Base-by-base conservation (phyloP, 1,140 invertebrate genomes). In the Temnothorax curvispinosus region DNA sequence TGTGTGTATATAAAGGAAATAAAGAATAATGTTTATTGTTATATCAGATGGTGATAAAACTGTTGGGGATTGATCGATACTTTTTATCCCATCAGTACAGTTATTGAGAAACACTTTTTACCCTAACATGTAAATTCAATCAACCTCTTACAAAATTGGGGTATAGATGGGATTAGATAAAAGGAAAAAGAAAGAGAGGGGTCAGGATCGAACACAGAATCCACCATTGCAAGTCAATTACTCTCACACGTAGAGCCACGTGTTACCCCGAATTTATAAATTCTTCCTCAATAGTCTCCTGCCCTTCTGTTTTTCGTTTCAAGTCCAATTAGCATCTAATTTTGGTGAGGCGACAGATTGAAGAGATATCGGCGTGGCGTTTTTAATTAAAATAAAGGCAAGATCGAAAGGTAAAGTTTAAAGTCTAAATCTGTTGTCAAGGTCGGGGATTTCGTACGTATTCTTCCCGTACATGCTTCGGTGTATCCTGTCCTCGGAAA, bases 341-440 rank as follows among this genome's bases (percentile, higher is more conserved):
- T 76, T 75, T 15, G 27, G 2, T 38, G 21, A 41, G 15, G 3
- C 56, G 54, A 76, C 35, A 41, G 15, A 18, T 7, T 54, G 44
- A 50, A 8, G 35, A 41, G 18, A 76, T 41, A 11, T 76, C n/a
- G 56, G 41, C 3, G n/a, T 76, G 38, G 75, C 47, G 50, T 58
- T 74, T 74, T 76, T 76, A 76, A 76, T 85, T 76, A 54, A 62
- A 85, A 84, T 60, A 60, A 47, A 76, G 56, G 11, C 13, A 62
- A 60, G 56, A 8, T 64, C 11, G 18, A n/a, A 50, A 32, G 41
- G 32, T 11, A 9, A 56, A 81, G 27, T 77, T 77, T 35, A n/a
- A 77, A 67, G 38, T 27, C 27, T 84, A 76, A 64, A 35, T 85
- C 21, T 38, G 62, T 76, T 44, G 56, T 9, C 35, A 76, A 62